Evolutionary conservation across 2,797 vertebrate species (phyloP).

Genomic region (Liparis tanakae): DNA sequence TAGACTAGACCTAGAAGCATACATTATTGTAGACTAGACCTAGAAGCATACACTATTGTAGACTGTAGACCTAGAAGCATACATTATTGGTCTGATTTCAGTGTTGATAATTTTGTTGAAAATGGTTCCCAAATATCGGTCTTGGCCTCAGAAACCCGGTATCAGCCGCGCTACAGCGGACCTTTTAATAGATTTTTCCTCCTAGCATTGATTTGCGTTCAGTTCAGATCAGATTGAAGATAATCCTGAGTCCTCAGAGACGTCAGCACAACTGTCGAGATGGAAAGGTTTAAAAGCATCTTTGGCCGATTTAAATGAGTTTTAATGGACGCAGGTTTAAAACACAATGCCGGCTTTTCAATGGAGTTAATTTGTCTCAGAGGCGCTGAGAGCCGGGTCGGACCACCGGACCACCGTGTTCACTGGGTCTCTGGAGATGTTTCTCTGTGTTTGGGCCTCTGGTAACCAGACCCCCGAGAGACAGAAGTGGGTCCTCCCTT

Average conservation of each 20-base stretch:
- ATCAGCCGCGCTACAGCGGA: not conserved
- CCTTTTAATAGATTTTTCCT: not conserved
- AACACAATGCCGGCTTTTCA: too few species aligned
- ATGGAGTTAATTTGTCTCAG: too few species aligned
- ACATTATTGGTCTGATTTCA: not conserved
- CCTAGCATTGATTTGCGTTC: not conserved
- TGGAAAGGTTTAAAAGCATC: too few species aligned
- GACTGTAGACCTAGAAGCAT: not conserved
- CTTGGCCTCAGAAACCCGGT: not conserved
- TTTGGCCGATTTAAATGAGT: too few species aligned
- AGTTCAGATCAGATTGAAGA: not conserved
- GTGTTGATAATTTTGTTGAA: not conserved
- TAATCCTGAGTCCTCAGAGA: not conserved
- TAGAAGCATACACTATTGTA: not conserved
- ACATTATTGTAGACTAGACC: too few species aligned
- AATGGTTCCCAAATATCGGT: not conserved
- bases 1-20: not conserved
- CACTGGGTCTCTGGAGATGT: too few species aligned
- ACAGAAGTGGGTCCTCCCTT: conserved; percentile 42
- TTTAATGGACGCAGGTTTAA: too few species aligned
- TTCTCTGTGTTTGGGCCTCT: not conserved
- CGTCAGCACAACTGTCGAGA: too few species aligned
- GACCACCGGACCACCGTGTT: too few species aligned
- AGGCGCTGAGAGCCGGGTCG: too few species aligned
- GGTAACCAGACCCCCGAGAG: not conserved